A percentile compares a stretch with the other conserved stretches of the same genome.
These are phyloP conservation scores for Lutraria rhynchaena DNA, from an alignment of 1,140 invertebrate species.

Conservation along the genomic window DNA sequence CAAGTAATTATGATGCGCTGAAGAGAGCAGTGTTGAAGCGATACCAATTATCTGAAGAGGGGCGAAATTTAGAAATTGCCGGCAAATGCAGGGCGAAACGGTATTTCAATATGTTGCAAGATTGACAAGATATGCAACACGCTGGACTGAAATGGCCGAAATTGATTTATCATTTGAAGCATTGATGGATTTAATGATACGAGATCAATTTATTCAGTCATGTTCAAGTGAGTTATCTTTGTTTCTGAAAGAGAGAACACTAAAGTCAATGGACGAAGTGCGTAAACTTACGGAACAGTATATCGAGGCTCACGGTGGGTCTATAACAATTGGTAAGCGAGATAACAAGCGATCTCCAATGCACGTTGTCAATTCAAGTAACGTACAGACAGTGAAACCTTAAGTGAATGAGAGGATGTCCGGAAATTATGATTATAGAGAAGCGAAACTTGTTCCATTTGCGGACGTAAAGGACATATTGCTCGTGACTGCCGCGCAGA, in stretches of 20 bases:
- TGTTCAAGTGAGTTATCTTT: not conserved
- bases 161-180: too few species aligned
- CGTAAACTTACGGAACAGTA: not conserved
- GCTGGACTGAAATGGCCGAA: not conserved
- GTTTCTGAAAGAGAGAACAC: conserved; percentile 21
- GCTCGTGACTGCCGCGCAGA: conserved; percentile 2
- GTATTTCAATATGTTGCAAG: not conserved
- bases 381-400: too few species aligned
- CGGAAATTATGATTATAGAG: not conserved
- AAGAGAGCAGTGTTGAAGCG: conserved; percentile 18
- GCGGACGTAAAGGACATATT: not conserved
- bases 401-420: too few species aligned
- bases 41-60: conserved; percentile 1
- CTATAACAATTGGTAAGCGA: too few species aligned
- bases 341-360: too few species aligned
- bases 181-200: too few species aligned
- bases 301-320: conserved; percentile 3
- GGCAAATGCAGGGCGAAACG: not conserved
- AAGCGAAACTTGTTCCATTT: conserved; percentile 1
- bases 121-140: not conserved
- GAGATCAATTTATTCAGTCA: conserved; percentile 18
- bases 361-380: too few species aligned
- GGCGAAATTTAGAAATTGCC: conserved; percentile 5
- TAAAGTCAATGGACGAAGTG: not conserved
- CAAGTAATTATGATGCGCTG: not conserved